Evolutionary conservation across 2,113 vertebrate species (phyloP), one percentile per base, ranked within the genome.

Genomic region (Microcebus murinus): DNA sequence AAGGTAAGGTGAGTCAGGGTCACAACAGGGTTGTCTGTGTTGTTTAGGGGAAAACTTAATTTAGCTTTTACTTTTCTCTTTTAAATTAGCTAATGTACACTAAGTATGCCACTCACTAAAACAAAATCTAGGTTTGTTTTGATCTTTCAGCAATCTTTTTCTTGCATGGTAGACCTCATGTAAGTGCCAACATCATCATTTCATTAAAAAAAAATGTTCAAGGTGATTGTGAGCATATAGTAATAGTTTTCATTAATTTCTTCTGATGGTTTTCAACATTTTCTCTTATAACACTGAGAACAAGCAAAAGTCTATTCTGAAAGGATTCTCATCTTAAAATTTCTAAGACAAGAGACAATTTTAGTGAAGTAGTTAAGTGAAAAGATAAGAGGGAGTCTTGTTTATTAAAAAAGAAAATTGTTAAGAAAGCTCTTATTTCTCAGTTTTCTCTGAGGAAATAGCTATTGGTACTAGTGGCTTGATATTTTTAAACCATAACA

Each of bases 1-100:
- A 98, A 99, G 99, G 98, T 99, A 97, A 98, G 96, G 82, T 89
- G 63, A 45, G 57, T 82, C 42, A 52, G 34, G 89, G 8, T 93
- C 65, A 65, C 52, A 48, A 48, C 48, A 48, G 15, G 84, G n/a
- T 96, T 83, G 91, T 48, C 48, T 76, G 4, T 70, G 27, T 68
- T 88, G 0, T 96, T 42, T 86, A 27, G 31, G 48, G 36, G 67
- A 59, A 90, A 97, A 95, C 79, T 74, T 94, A 18, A 13, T 95
- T 94, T 87, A 93, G 27, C 90, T 92, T 81, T 76, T 94, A 73
- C 31, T 92, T 97, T 77, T 84, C 45, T 74, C 82, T 70, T 86
- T 61, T 67, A 84, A 23, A 25, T 65, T 20, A 81, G 21, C 39
- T 52, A 36, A n/a, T 52, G 3, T 21, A 42, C 57, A 36, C 67